Percentiles rank a stretch among this genome's conserved stretches.
phyloP scores from a whole-genome alignment of 2,797 vertebrate species.

The Melanotaenia pygmaea region DNA sequence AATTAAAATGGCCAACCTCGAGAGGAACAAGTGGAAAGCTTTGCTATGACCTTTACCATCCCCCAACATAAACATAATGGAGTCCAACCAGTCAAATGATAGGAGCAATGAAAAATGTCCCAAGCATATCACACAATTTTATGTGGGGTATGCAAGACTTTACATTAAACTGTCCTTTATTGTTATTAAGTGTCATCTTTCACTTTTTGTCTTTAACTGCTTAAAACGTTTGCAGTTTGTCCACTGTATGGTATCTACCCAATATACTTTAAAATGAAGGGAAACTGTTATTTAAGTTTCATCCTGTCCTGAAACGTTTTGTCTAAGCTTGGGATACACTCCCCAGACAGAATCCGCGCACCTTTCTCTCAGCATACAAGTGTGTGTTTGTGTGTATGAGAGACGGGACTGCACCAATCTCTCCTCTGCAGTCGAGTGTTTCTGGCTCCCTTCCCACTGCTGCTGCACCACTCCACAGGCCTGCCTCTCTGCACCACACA shows the following conservation, averaged over 20 bases:
- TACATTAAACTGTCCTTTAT: not conserved
- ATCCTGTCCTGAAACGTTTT: constrained; percentile 27
- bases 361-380: constrained; percentile 41
- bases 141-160: not conserved
- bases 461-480: constrained; percentile 81
- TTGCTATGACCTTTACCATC: no score
- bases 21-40: no score
- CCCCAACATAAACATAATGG: no score
- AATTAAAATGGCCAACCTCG: no score
- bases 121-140: not conserved
- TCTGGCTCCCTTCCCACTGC: constrained; percentile 82
- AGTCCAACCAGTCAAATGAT: not conserved
- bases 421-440: constrained; percentile 80
- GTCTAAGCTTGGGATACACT: constrained; percentile 42
- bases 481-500: constrained; percentile 73
- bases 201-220: not conserved
- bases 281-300: constrained; percentile 38
- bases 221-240: not conserved
- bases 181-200: not conserved
- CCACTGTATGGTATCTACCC: not conserved
- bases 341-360: constrained; percentile 58
- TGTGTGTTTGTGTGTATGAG: constrained; percentile 32
- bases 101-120: not conserved
- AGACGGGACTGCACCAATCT: constrained; percentile 79
- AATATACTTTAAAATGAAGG: constrained; percentile 27